Conservation (phyloP, 2,888 invertebrate genomes). For the Pterostichus niger region DNA sequence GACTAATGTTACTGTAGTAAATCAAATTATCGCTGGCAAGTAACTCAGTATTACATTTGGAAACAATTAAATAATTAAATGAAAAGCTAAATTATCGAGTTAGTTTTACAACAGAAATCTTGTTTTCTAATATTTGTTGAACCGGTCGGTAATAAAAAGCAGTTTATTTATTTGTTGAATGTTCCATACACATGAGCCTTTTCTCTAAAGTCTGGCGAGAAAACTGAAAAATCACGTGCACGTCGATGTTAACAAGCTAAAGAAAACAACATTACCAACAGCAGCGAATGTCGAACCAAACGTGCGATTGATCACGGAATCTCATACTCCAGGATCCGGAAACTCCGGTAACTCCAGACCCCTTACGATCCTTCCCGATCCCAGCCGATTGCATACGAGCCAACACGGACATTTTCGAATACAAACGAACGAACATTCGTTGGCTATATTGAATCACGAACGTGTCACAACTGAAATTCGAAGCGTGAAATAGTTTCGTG, state of each 20-base stretch:
- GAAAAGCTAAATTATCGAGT: too few species aligned
- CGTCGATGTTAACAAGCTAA: conserved; percentile 40
- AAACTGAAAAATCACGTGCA: conserved; percentile 44
- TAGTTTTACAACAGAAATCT: too few species aligned
- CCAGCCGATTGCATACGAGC: conserved; percentile 29
- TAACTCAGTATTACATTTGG: too few species aligned
- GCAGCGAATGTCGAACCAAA: conserved; percentile 18
- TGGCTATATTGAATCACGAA: conserved; percentile 45
- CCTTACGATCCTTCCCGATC: conserved; percentile 14
- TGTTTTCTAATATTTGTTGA: too few species aligned
- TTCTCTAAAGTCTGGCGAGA: conserved; percentile 7
- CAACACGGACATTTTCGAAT: conserved; percentile 28
- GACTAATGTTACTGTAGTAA: too few species aligned
- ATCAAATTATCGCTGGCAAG: too few species aligned
- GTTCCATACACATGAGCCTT: not conserved
- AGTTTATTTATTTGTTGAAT: not conserved
- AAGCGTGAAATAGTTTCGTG: conserved; percentile 56
- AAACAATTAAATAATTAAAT: too few species aligned
- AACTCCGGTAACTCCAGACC: not conserved
- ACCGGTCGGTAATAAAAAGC: not conserved
- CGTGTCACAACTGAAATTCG: conserved; percentile 54
- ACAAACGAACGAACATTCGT: conserved; percentile 29
- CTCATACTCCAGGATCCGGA: conserved; percentile 14
- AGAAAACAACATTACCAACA: conserved; percentile 9
- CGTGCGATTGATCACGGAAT: conserved; percentile 14